Evolutionary conservation across 2,113 vertebrate species (phyloP).

Genomic region (Emydura subglobosa): DNA sequence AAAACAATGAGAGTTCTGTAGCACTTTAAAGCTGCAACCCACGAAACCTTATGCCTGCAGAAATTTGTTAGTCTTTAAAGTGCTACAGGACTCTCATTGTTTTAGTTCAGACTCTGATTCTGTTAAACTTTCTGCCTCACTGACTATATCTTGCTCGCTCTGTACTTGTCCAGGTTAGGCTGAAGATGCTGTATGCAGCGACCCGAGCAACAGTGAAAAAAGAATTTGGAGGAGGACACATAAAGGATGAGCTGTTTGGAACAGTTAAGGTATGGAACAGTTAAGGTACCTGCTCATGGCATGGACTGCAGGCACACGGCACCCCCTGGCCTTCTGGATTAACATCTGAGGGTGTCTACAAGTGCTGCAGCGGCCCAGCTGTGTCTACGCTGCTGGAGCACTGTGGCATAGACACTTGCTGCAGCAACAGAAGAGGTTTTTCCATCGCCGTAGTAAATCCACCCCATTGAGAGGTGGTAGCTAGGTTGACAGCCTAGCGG

Average conservation of each 20-base stretch:
- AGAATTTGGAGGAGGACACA: conserved; percentile 96
- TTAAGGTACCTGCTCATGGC: too few relatives aligned
- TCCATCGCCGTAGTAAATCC: not conserved
- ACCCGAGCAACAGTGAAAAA: conserved; percentile 98
- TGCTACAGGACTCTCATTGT: too few relatives aligned
- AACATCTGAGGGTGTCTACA: not conserved
- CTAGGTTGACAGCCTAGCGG: not conserved
- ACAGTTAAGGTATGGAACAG: conserved; percentile 87
- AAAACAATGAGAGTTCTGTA: too few relatives aligned
- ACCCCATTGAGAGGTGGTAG: not conserved
- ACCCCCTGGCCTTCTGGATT: not conserved
- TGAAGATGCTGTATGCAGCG: conserved; percentile 99
- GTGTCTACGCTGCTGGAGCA: not conserved
- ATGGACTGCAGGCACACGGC: too few relatives aligned
- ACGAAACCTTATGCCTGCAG: too few relatives aligned
- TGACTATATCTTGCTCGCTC: rapidly evolving
- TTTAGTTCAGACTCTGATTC: not conserved
- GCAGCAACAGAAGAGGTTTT: not conserved
- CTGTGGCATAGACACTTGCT: not conserved
- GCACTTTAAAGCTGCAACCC: too few relatives aligned
- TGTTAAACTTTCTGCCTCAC: rapidly evolving
- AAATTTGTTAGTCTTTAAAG: too few relatives aligned
- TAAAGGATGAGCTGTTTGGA: conserved; percentile 96
- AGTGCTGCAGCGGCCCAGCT: too few relatives aligned
- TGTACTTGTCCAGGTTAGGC: conserved; percentile 85